These are phyloP conservation scores for Acipenser ruthenus DNA, from an alignment of 2,797 vertebrate genomes.

Conservation along the genomic window DNA sequence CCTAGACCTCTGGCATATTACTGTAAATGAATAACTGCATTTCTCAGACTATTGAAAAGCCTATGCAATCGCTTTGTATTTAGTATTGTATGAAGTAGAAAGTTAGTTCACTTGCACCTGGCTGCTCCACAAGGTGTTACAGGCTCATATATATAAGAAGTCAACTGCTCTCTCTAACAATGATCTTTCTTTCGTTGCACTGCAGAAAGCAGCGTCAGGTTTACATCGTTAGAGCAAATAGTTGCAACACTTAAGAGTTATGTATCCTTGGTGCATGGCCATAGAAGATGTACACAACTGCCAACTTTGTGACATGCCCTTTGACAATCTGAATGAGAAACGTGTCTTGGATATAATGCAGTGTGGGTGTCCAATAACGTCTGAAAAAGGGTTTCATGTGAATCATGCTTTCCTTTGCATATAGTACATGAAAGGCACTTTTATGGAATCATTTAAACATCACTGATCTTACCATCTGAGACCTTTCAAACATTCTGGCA, in stretches of 20 bases:
- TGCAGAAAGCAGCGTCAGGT: neutral
- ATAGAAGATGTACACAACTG: neutral
- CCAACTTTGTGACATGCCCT: neutral
- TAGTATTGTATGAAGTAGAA: no score
- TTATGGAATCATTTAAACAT: no score
- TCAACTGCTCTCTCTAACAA: neutral
- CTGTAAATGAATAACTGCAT: no score
- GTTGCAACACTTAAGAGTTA: neutral
- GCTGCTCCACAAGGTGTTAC: neutral
- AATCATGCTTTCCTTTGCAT: neutral
- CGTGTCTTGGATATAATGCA: neutral
- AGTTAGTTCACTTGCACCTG: neutral
- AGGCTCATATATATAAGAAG: neutral
- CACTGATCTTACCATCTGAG: no score
- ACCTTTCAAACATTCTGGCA: no score
- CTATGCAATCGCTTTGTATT: no score
- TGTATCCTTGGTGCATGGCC: neutral
- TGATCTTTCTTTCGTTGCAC: neutral
- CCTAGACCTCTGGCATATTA: no score
- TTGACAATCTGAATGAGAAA: constrained; percentile 1
- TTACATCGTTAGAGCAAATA: neutral
- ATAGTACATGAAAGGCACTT: no score
- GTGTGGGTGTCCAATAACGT: neutral
- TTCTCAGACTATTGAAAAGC: no score
- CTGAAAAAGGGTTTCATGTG: neutral